Conservation (phyloP, 2,888 invertebrate species). For the Empis livida region DNA sequence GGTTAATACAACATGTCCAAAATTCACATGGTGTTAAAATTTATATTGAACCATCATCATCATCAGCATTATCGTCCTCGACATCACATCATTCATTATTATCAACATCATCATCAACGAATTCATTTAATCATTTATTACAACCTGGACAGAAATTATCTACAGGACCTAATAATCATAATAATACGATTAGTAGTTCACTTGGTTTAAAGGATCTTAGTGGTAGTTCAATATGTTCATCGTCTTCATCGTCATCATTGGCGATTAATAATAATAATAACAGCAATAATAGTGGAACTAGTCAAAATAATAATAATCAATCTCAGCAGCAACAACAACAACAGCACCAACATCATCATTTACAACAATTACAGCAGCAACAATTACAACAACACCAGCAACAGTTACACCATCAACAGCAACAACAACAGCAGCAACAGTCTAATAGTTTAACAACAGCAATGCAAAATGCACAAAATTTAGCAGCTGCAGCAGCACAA, state of each 20-base stretch:
- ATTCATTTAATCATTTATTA: slow-evolving; percentile 11
- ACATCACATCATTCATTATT: slow-evolving; percentile 10
- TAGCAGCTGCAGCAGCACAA: slow-evolving; percentile 30
- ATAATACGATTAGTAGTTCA: slow-evolving; percentile 11
- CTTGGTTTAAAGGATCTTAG: slow-evolving; percentile 19
- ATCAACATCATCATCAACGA: slow-evolving; percentile 14
- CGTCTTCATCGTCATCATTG: slow-evolving; percentile 4
- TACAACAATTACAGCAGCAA: slow-evolving; percentile 44
- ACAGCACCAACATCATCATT: slow-evolving; percentile 40
- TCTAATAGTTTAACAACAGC: slow-evolving; percentile 48
- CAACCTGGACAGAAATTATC: not conserved
- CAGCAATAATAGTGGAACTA: slow-evolving; percentile 9
- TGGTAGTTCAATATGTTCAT: slow-evolving; percentile 14
- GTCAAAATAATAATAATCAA: slow-evolving; percentile 14
- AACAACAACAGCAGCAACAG: slow-evolving; percentile 29
- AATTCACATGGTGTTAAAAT: slow-evolving; percentile 88
- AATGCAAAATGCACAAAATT: slow-evolving; percentile 44
- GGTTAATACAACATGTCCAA: slow-evolving; percentile 88
- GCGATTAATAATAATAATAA: too few species aligned
- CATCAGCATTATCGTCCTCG: slow-evolving; percentile 13
- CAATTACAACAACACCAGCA: slow-evolving; percentile 22
- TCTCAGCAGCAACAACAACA: too few species aligned
- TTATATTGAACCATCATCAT: slow-evolving; percentile 52
- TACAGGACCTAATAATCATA: slow-evolving; percentile 1
- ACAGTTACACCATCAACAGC: slow-evolving; percentile 29